These are phyloP conservation scores for Candoia aspera DNA, from an alignment of 2,113 vertebrate species.

Conservation along the genomic window DNA sequence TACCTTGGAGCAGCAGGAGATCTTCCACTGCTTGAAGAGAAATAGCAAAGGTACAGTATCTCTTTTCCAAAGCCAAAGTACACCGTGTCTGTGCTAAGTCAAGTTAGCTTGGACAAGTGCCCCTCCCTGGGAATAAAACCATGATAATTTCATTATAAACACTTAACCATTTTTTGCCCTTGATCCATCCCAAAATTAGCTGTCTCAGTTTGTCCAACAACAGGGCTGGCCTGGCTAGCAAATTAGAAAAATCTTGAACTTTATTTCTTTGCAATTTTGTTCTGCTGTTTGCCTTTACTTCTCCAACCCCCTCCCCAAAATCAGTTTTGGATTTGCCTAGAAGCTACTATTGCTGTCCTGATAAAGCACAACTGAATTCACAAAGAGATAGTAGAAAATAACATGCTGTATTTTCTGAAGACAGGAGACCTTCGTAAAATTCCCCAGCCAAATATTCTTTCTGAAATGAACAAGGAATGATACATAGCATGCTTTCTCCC, in stretches of 20 bases:
- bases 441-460: slow-evolving; percentile 20
- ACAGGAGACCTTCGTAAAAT: background rate
- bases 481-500: slow-evolving; percentile 25
- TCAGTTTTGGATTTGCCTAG: background rate
- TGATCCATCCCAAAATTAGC: background rate
- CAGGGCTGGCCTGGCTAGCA: background rate
- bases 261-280: background rate
- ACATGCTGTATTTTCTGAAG: slow-evolving; percentile 6
- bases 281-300: background rate
- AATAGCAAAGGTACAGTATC: background rate
- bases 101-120: background rate
- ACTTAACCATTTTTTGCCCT: background rate
- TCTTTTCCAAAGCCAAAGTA: background rate
- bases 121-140: background rate
- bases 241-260: background rate
- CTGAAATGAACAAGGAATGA: slow-evolving; percentile 21
- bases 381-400: slow-evolving; percentile 15
- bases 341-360: background rate
- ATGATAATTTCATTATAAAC: background rate
- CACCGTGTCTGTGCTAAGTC: background rate
- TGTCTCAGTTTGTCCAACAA: background rate
- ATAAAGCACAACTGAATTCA: slow-evolving; percentile 15
- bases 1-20: background rate
- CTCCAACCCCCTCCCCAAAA: background rate
- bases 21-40: background rate